Evolutionary conservation across 2,113 vertebrate genomes (phyloP), one percentile per base, ranked within the genome.

Genomic region (Clarias macrocephalus): DNA sequence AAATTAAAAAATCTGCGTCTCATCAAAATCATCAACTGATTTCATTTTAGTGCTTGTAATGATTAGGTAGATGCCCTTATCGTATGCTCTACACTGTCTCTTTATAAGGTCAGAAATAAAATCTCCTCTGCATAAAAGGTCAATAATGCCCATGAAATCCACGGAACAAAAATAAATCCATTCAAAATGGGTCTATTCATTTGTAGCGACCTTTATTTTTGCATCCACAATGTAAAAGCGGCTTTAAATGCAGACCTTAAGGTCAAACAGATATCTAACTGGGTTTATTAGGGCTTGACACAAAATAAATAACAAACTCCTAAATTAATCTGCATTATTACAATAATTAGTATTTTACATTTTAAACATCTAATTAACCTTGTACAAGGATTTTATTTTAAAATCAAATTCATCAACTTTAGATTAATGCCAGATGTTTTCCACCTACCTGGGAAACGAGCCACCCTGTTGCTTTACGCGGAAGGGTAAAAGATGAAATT

Each of bases 331-430:
- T 83, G 48, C 81, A 66, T 87, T 79, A 83, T 76, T 77, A 87
- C 81, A 77, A 87, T 83, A 87, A 87, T 82, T 68, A 87, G 70
- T 75, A 89, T 87, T 85, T 87, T 63, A 87, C 77, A 82, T 85
- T 89, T 87, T 85, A 85, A 76, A 85, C 86, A 85, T 85, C 70
- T 79, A 89, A 85, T 89, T 89, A 89, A 89, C 88, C 86, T 89
- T 89, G 86, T 13, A 23, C 82, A 85, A 85, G 86, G 86, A 72
- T 87, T 68, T 88, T 87, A 37, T 25, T 72, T 84, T 56, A 21
- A 18, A 70, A 85, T 73, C 83, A 87, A 83, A 83, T 90, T 87
- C 87, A 88, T 85, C 79, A 89, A 68, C 82, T 83, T 90, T 88
- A 80, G 79, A 90, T 87, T 82, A 88, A 88, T 79, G 85, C 82